phyloP scores from a whole-genome alignment of 2,113 vertebrate species.

The Puffinus mauretanicus region DNA sequence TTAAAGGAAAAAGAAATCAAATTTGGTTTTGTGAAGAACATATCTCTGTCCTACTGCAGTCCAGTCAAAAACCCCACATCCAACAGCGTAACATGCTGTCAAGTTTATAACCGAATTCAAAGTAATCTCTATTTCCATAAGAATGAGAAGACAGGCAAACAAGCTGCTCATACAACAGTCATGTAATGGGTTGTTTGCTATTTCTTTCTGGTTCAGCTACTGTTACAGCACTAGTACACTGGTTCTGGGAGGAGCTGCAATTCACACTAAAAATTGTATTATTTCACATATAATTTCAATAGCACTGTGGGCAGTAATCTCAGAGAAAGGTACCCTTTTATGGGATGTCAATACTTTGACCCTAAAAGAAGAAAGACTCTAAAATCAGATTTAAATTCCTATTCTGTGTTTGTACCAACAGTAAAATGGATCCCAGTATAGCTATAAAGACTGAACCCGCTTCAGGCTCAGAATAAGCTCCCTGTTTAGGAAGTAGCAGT shows the following conservation, averaged over 20 bases:
- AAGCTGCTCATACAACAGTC: not conserved
- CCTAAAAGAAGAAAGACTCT: not conserved
- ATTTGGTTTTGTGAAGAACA: not conserved
- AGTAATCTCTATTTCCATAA: not conserved
- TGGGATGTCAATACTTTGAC: not conserved
- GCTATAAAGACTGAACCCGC: accelerated
- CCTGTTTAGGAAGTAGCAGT: not conserved
- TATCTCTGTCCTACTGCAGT: not conserved
- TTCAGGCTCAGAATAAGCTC: not conserved
- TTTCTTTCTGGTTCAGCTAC: not conserved
- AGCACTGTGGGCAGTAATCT: not conserved
- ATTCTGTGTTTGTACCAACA: not conserved
- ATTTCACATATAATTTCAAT: not conserved
- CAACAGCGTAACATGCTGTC: not conserved
- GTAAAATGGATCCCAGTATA: not conserved
- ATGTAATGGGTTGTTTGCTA: accelerated
- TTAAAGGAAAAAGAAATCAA: not conserved
- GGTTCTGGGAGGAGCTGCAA: not conserved
- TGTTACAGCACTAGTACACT: not conserved
- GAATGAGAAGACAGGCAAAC: not conserved
- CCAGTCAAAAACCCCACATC: not conserved
- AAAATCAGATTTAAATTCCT: not conserved
- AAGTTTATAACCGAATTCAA: not conserved
- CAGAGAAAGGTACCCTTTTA: not conserved
- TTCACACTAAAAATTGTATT: not conserved